Percentiles rank a stretch among this genome's conserved stretches.
Evolutionary conservation across 2,797 vertebrate species (phyloP).

Genomic region (Sorex maritimensis): DNA sequence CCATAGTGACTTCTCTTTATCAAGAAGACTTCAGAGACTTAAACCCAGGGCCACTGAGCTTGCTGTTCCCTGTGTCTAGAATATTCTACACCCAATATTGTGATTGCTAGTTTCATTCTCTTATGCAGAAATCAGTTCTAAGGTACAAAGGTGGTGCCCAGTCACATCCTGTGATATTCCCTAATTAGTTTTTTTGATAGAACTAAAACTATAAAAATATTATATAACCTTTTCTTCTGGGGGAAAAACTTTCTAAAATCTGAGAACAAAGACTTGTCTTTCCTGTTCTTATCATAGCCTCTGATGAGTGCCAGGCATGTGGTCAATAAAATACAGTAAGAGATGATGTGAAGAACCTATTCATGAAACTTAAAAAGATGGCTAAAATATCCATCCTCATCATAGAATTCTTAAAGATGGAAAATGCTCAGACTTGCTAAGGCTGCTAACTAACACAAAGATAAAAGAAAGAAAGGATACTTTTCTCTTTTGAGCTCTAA

Average conservation of each 20-base stretch:
- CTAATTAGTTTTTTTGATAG: slow-evolving; percentile 6
- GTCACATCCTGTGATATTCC: neutral
- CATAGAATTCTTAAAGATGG: neutral
- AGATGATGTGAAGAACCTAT: too few species aligned
- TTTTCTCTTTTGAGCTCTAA: slow-evolving; percentile 61
- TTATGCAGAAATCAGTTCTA: neutral
- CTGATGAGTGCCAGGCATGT: neutral
- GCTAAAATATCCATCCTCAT: neutral
- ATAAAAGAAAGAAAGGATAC: slow-evolving; percentile 1
- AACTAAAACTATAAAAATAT: neutral
- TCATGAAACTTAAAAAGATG: neutral
- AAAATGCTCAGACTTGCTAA: slow-evolving; percentile 71
- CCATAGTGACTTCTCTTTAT: neutral
- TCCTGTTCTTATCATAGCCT: neutral
- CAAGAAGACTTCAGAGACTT: neutral
- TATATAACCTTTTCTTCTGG: neutral
- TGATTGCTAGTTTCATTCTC: slow-evolving; percentile 3
- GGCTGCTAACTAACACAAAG: slow-evolving; percentile 18
- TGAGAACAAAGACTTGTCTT: neutral
- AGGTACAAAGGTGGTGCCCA: neutral
- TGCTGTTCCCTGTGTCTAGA: neutral
- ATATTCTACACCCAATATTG: neutral
- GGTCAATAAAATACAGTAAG: neutral
- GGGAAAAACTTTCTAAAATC: neutral
- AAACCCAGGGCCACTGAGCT: neutral